Conservation (phyloP, 2,888 invertebrate genomes). For the Melinaea menophilus region DNA sequence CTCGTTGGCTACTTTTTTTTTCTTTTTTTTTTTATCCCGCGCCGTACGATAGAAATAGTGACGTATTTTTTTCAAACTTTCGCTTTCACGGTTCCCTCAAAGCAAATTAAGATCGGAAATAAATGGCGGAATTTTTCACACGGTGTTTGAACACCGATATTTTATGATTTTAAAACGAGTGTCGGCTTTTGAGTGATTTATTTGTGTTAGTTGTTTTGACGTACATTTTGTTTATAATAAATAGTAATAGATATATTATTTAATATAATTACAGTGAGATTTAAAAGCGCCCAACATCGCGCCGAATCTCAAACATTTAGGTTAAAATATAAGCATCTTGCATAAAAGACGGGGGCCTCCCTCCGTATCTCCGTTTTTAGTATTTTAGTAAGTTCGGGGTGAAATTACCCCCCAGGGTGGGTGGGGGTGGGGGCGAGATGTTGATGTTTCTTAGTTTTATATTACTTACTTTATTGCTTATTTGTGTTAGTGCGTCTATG, state of each 20-base stretch:
- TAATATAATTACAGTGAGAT: too few species aligned
- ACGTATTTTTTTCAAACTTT: conserved; percentile 67
- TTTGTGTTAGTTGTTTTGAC: conserved; percentile 10
- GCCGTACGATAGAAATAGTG: conserved; percentile 73
- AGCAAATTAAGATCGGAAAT: conserved; percentile 73
- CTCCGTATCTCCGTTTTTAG: conserved; percentile 77
- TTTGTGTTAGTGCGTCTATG: conserved; percentile 71
- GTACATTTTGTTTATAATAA: too few species aligned
- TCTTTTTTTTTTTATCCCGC: conserved; percentile 59
- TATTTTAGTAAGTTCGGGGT: conserved; percentile 78
- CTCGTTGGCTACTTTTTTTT: conserved; percentile 53
- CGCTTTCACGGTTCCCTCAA: conserved; percentile 69
- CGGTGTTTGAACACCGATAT: conserved; percentile 58
- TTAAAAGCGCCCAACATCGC: conserved; percentile 29
- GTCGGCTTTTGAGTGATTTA: conserved; percentile 30
- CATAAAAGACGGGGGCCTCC: conserved; percentile 71
- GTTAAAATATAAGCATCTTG: conserved; percentile 78
- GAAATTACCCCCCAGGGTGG: conserved; percentile 61
- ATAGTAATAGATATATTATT: too few species aligned
- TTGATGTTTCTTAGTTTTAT: conserved; percentile 79
- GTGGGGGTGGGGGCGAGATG: conserved; percentile 62
- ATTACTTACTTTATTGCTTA: conserved; percentile 78
- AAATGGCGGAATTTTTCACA: conserved; percentile 58
- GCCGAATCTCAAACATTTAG: conserved; percentile 63
- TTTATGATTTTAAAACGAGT: conserved; percentile 30